Base-by-base conservation (phyloP, 2,797 vertebrate species). In the Danio albolineatus region DNA sequence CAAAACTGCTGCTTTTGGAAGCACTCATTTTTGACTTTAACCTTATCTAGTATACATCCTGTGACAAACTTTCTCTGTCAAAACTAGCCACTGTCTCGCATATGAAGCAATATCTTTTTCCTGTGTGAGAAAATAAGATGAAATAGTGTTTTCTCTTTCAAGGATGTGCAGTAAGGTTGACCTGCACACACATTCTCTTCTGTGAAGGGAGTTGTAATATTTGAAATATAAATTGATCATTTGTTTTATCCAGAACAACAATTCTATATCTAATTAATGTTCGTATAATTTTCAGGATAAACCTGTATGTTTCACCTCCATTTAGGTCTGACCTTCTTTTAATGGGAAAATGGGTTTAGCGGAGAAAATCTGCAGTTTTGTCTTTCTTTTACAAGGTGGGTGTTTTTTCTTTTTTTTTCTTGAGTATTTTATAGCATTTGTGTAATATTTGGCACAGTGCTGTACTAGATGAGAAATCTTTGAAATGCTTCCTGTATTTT, bases 381-480 rank as follows among this genome's bases (percentile, higher is more conserved):
- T 6, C 13, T 78, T 54, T 46, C 21, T 78, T n/a, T 48, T 78
- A 54, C 62, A 67, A 74, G 76, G 81, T 81, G 10, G 38, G 79
- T 76, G 9, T 12, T 9, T 19, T 10, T 67, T 16, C 46, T 54
- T n/a, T 69, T 10, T 17, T 14, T 16, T 51, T 51, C 8, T 62
- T 8, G 7, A 13, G 21, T 4, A 1, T 57, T 71, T 38, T 16
- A n/a, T 9, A 43, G 2, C 7, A 57, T 16, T 5, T 16, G 2
- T 14, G 17, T 41, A 17, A 54, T 67, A 39, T 41, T 43, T 28
- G 28, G 28, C 28, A 28, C 1, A 28, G 28, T 3, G 28, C 28
- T 28, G 1, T 28, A 28, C 3, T 28, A 28, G 28, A 28, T 28
- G 2, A 28, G 28, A 28, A 28, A 28, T 28, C 28, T 28, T 28